These are phyloP conservation scores for Zosterops lateralis DNA, from an alignment of 2,113 vertebrate genomes.

Conservation along the genomic window DNA sequence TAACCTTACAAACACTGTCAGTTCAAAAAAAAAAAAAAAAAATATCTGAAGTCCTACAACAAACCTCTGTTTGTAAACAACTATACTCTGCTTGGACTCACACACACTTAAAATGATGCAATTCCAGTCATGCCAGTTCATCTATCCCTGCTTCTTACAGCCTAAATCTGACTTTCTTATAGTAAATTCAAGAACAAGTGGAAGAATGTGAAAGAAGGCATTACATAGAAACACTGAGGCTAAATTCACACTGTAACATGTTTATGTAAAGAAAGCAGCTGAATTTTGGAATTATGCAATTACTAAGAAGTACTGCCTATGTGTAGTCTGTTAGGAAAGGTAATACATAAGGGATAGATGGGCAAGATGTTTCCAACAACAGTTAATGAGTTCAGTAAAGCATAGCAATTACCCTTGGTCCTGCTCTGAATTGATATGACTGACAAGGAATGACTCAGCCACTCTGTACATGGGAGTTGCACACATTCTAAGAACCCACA, in stretches of 20 bases:
- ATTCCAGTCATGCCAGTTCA: neutral
- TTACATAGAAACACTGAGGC: neutral
- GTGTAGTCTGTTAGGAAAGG: neutral
- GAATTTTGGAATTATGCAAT: neutral
- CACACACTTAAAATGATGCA: neutral
- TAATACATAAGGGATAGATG: neutral
- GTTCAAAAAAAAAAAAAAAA: neutral
- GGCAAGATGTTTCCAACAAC: neutral
- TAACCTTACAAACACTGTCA: neutral
- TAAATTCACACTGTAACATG: neutral
- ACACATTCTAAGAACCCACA: neutral
- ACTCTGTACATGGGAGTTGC: neutral
- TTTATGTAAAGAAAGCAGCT: neutral
- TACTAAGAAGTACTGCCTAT: neutral
- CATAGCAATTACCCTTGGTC: neutral
- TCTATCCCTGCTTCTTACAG: neutral
- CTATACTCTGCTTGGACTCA: neutral
- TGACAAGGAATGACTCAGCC: constrained; percentile 28
- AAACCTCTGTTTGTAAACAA: neutral
- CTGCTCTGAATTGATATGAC: neutral
- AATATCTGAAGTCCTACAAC: neutral
- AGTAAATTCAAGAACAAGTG: neutral
- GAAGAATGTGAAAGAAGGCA: neutral
- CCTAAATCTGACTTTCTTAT: neutral
- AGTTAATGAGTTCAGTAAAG: neutral